Percentiles rank a stretch among this genome's conserved stretches.
Evolutionary conservation across 1,140 invertebrate genomes (phyloP).

Genomic region (Anoplophora glabripennis): DNA sequence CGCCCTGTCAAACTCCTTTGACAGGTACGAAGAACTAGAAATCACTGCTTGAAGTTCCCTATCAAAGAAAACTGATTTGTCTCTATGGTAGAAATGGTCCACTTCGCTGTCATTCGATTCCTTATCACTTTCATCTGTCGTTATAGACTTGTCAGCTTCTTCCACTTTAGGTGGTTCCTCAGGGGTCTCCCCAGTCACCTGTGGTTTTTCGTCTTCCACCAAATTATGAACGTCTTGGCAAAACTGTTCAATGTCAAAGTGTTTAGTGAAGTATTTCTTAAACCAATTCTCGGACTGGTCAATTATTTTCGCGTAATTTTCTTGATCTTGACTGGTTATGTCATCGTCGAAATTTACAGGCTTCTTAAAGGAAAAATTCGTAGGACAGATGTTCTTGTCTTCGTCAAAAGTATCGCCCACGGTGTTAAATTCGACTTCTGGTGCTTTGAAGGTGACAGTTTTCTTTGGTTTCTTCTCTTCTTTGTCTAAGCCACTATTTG

Average conservation of each 20-base stretch:
- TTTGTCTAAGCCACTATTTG: slow-evolving; percentile 1
- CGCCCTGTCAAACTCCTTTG: too few relatives aligned
- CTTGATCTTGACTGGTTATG: too few relatives aligned
- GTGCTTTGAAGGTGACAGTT: too few relatives aligned
- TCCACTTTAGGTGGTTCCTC: too few relatives aligned
- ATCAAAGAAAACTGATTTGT: too few relatives aligned
- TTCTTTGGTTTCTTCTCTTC: not conserved
- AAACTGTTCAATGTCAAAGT: not conserved
- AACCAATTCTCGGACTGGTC: not conserved
- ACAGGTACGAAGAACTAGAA: too few relatives aligned
- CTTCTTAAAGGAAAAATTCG: too few relatives aligned
- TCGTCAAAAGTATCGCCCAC: too few relatives aligned
- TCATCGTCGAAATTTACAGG: too few relatives aligned
- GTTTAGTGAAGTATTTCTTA: not conserved
- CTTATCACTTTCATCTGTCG: not conserved
- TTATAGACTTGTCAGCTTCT: not conserved
- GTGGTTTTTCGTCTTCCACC: not conserved
- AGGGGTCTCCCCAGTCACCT: not conserved
- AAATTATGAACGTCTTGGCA: not conserved
- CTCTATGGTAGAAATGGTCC: too few relatives aligned
- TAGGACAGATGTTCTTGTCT: not conserved
- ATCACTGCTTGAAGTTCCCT: too few relatives aligned
- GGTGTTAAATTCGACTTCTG: too few relatives aligned
- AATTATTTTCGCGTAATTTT: not conserved
- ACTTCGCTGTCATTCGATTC: not conserved